These are phyloP conservation scores for Rhabdophis nuchalis DNA, from an alignment of 2,797 vertebrate genomes.

Conservation along the genomic window DNA sequence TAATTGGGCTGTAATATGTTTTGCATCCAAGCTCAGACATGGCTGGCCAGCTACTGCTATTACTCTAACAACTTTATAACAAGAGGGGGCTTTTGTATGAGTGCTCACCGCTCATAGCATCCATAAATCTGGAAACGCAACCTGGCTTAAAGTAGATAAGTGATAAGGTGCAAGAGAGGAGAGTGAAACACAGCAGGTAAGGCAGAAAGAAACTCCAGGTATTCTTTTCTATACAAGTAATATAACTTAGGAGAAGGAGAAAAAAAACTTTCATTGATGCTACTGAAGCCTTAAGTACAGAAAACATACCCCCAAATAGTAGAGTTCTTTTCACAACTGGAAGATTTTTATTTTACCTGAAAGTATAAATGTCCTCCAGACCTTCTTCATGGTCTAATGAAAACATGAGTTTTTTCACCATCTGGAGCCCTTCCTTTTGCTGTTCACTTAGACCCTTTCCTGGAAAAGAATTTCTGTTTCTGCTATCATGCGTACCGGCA, in stretches of 20 bases:
- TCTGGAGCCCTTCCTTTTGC: conserved; percentile 77
- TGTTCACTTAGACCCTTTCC: conserved; percentile 79
- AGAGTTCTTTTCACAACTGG: not conserved
- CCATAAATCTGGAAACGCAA: not conserved
- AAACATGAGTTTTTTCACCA: conserved; percentile 83
- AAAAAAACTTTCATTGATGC: not conserved
- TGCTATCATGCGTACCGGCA: conserved; percentile 29
- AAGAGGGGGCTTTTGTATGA: not conserved
- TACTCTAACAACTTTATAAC: not conserved
- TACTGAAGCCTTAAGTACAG: not conserved
- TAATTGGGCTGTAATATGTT: not conserved
- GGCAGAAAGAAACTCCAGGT: not conserved
- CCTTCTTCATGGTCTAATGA: conserved; percentile 83
- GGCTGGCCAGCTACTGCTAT: not conserved
- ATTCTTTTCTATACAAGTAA: not conserved
- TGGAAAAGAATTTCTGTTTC: conserved; percentile 32
- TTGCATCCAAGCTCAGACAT: not conserved
- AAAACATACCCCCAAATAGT: conserved; percentile 25
- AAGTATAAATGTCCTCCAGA: conserved; percentile 85
- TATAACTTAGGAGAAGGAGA: not conserved
- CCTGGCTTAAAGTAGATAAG: too few species aligned
- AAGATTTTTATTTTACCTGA: conserved; percentile 75
- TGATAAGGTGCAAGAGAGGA: not conserved
- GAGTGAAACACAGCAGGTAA: not conserved
- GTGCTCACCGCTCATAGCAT: not conserved